Evolutionary conservation across 1,140 invertebrate species (phyloP).

Genomic region (Asbolus verrucosus): DNA sequence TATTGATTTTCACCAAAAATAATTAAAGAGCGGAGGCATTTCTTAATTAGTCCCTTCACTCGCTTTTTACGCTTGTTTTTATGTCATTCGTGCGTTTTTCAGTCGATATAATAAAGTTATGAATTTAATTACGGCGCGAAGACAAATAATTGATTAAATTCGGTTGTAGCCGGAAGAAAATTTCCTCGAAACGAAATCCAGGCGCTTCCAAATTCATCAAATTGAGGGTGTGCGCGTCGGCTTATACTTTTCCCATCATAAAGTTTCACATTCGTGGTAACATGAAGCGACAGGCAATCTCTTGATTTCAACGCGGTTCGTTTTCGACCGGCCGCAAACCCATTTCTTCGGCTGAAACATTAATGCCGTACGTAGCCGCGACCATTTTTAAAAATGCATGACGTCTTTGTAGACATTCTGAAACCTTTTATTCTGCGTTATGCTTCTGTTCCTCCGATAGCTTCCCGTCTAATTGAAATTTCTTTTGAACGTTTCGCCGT

Average conservation of each 20-base stretch:
- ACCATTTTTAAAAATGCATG: slow-evolving; percentile 37
- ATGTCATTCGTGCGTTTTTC: slow-evolving; percentile 7
- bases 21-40: slow-evolving; percentile 23
- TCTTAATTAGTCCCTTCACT: background rate
- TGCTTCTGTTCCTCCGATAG: no score
- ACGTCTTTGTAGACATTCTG: slow-evolving; percentile 1
- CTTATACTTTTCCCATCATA: slow-evolving; percentile 36
- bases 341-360: slow-evolving; percentile 12
- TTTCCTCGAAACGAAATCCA: slow-evolving; percentile 11
- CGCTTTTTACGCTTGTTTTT: background rate
- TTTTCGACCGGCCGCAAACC: slow-evolving; percentile 24
- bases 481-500: no score
- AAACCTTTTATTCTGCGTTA: slow-evolving; percentile 22
- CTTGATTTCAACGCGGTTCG: slow-evolving; percentile 38
- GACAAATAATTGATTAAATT: slow-evolving; percentile 38
- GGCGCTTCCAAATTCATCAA: slow-evolving; percentile 31
- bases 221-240: slow-evolving; percentile 21
- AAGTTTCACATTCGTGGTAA: slow-evolving; percentile 38
- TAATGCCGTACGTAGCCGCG: slow-evolving; percentile 21
- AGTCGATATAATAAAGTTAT: slow-evolving; percentile 19
- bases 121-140: slow-evolving; percentile 14
- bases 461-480: no score
- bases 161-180: slow-evolving; percentile 15
- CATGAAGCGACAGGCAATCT: slow-evolving; percentile 43
- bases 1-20: slow-evolving; percentile 22